Conservation (phyloP, 2,113 vertebrate species). For the Hippoglossus stenolepis region DNA sequence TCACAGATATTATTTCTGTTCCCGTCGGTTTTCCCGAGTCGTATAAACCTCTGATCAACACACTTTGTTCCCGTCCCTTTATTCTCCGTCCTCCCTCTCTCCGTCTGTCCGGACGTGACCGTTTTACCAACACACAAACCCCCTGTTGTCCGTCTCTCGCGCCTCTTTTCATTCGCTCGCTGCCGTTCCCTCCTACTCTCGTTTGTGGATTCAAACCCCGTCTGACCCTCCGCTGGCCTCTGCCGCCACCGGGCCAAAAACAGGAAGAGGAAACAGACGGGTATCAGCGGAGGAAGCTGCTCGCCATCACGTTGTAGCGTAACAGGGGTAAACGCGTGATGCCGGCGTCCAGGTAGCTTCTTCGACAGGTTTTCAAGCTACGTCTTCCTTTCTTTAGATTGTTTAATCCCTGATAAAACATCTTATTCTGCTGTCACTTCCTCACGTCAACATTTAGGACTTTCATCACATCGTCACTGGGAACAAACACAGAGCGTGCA, state of each 20-base stretch:
- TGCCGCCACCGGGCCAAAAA: constrained; percentile 53
- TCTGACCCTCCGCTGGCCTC: constrained; percentile 71
- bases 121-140: constrained; percentile 69
- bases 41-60: constrained; percentile 13
- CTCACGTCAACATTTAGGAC: neutral
- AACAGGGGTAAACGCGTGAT: neutral
- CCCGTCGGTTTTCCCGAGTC: neutral
- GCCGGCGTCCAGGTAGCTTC: too few species aligned
- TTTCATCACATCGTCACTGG: too few species aligned
- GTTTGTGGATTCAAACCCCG: constrained; percentile 67
- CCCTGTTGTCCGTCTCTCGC: constrained; percentile 64
- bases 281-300: constrained; percentile 67
- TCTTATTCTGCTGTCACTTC: neutral
- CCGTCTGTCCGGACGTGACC: constrained; percentile 69
- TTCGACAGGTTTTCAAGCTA: too few species aligned
- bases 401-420: neutral
- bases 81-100: constrained; percentile 46
- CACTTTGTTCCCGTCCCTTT: constrained; percentile 47
- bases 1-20: constrained; percentile 1
- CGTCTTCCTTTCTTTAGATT: too few species aligned
- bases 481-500: too few species aligned
- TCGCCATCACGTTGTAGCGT: constrained; percentile 7
- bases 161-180: constrained; percentile 58
- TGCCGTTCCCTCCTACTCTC: constrained; percentile 34
- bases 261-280: constrained; percentile 80